Conservation (phyloP, 2,113 vertebrate species). For the Dendropsophus ebraccatus region DNA sequence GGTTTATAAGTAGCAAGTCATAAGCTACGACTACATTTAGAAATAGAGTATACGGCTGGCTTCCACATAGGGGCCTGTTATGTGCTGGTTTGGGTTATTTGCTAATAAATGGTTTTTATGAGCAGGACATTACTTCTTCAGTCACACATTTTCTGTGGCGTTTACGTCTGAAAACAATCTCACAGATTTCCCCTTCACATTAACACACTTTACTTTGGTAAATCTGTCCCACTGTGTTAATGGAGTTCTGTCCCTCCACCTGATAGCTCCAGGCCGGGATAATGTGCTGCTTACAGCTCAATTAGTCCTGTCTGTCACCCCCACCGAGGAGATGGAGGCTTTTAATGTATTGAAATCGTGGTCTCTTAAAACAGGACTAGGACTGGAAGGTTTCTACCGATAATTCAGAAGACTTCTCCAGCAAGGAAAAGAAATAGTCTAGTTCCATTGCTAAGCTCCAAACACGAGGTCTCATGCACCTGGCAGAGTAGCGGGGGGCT, state of each 20-base stretch:
- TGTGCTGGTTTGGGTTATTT: background rate
- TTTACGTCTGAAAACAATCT: background rate
- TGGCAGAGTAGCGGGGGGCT: background rate
- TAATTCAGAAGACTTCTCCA: background rate
- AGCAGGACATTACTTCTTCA: background rate
- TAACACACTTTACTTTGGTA: constrained; percentile 34
- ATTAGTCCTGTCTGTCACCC: constrained; percentile 5
- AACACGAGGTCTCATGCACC: background rate
- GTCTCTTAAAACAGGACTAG: background rate
- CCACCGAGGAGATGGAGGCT: background rate
- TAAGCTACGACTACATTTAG: background rate
- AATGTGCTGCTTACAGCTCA: constrained; percentile 37
- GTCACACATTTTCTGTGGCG: background rate
- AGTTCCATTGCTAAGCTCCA: background rate
- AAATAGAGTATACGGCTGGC: background rate
- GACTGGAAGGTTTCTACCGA: background rate
- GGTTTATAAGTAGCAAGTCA: background rate
- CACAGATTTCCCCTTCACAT: constrained; percentile 10
- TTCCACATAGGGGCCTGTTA: background rate
- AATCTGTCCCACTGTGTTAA: constrained; percentile 38
- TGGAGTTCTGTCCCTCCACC: constrained; percentile 31
- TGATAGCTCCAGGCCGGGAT: constrained; percentile 32
- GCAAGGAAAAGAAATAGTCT: background rate
- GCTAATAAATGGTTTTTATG: constrained; percentile 14
- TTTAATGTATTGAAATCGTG: constrained; percentile 28